Evolutionary conservation across 2,113 vertebrate genomes (phyloP).

Genomic region (Callorhinus ursinus): DNA sequence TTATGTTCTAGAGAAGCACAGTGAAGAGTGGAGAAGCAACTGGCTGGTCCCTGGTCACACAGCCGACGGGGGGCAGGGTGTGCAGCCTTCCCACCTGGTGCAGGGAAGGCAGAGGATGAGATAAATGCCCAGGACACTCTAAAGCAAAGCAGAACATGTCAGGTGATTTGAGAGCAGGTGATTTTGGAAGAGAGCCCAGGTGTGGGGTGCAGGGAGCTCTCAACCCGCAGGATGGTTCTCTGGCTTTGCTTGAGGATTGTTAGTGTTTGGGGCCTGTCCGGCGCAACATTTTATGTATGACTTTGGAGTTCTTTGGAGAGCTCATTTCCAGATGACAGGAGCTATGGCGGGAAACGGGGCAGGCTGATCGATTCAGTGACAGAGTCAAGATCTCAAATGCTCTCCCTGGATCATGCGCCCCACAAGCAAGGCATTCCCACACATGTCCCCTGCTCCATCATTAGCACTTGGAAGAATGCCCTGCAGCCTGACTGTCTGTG

Average conservation of each 20-base stretch:
- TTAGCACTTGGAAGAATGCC: rapidly evolving
- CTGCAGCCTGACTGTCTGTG: background rate
- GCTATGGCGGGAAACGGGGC: rapidly evolving
- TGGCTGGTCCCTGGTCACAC: rapidly evolving
- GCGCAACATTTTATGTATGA: background rate
- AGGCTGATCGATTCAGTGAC: rapidly evolving
- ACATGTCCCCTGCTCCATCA: background rate
- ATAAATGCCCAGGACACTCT: rapidly evolving
- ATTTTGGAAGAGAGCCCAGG: background rate
- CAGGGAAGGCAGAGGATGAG: background rate
- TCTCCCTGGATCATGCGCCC: rapidly evolving
- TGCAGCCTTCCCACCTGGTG: too few relatives aligned
- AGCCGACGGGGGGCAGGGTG: rapidly evolving
- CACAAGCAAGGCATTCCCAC: rapidly evolving
- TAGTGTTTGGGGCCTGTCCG: rapidly evolving
- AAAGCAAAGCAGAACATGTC: rapidly evolving
- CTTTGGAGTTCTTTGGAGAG: background rate
- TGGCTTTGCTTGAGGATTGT: background rate
- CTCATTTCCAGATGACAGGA: background rate
- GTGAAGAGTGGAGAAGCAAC: rapidly evolving
- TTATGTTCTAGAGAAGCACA: background rate
- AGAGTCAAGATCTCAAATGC: background rate
- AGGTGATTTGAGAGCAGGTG: too few relatives aligned
- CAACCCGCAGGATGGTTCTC: rapidly evolving
- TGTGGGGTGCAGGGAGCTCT: rapidly evolving